Evolutionary conservation across 2,797 vertebrate species (phyloP).

Genomic region (Chrysocyon brachyurus): DNA sequence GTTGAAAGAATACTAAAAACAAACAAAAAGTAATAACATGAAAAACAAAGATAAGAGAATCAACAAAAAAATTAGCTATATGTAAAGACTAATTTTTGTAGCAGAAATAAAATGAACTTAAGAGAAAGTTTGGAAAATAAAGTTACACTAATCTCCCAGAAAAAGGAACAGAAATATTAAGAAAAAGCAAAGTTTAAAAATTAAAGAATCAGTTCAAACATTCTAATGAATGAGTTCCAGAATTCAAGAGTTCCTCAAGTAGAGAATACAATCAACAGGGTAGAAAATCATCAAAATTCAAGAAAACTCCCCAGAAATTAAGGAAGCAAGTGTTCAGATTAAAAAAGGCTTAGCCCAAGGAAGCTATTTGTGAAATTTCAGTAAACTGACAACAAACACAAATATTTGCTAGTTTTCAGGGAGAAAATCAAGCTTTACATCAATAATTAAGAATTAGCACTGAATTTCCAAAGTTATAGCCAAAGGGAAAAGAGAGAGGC

Average conservation of each 20-base stretch:
- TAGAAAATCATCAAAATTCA: not conserved
- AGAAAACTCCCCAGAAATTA: not conserved
- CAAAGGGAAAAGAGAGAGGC: not conserved
- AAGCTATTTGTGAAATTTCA: not conserved
- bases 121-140: not conserved
- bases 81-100: not conserved
- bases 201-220: not conserved
- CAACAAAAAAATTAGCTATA: not conserved
- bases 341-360: not conserved
- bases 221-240: not conserved
- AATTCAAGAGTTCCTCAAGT: not conserved
- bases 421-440: not conserved
- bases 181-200: not conserved
- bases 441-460: not conserved
- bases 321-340: not conserved
- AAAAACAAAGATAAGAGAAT: not conserved
- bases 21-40: not conserved
- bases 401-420: not conserved
- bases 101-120: not conserved
- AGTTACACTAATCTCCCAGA: not conserved
- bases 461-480: not conserved
- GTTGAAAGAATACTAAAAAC: constrained; percentile 26
- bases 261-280: not conserved
- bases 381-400: not conserved
- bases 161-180: not conserved